These are phyloP conservation scores for Drosophila barbarae DNA, from an alignment of 2,888 invertebrate species.

Conservation along the genomic window DNA sequence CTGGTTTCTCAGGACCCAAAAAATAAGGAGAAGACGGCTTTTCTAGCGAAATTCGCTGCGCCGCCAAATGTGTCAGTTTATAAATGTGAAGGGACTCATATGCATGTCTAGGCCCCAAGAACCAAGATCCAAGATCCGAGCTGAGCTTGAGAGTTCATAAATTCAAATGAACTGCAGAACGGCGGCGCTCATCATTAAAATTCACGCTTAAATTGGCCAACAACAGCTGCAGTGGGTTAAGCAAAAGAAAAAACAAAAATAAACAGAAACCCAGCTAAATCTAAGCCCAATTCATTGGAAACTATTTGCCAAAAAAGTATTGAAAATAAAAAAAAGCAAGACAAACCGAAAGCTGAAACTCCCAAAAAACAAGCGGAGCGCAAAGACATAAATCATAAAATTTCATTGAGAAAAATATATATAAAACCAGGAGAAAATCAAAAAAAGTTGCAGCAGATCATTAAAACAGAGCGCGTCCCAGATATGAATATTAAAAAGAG, in stretches of 20 bases:
- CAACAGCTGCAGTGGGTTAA: slow-evolving; percentile 41
- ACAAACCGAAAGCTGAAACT: not conserved
- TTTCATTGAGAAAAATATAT: slow-evolving; percentile 58
- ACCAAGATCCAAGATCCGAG: too few relatives aligned
- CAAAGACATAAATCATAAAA: slow-evolving; percentile 70
- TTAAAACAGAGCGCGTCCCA: slow-evolving; percentile 62
- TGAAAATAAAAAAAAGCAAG: slow-evolving; percentile 4
- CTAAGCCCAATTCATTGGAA: slow-evolving; percentile 75
- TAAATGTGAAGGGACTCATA: slow-evolving; percentile 32
- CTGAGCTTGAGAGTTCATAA: slow-evolving; percentile 38
- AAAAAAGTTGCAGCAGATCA: slow-evolving; percentile 62
- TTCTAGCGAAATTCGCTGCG: slow-evolving; percentile 68
- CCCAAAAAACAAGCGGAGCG: slow-evolving; percentile 16
- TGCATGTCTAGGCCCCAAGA: slow-evolving; percentile 8
- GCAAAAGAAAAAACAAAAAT: not conserved
- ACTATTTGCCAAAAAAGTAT: slow-evolving; percentile 72
- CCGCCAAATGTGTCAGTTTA: slow-evolving; percentile 65
- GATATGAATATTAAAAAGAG: slow-evolving; percentile 71
- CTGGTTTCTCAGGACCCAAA: slow-evolving; percentile 37
- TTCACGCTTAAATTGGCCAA: slow-evolving; percentile 69
- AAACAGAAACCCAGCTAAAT: slow-evolving; percentile 37
- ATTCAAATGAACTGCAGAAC: slow-evolving; percentile 74
- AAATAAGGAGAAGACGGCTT: slow-evolving; percentile 28
- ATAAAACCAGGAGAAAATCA: slow-evolving; percentile 33
- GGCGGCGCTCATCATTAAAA: slow-evolving; percentile 74